Conservation (phyloP, 2,113 vertebrate genomes). For the Hemicordylus capensis region DNA sequence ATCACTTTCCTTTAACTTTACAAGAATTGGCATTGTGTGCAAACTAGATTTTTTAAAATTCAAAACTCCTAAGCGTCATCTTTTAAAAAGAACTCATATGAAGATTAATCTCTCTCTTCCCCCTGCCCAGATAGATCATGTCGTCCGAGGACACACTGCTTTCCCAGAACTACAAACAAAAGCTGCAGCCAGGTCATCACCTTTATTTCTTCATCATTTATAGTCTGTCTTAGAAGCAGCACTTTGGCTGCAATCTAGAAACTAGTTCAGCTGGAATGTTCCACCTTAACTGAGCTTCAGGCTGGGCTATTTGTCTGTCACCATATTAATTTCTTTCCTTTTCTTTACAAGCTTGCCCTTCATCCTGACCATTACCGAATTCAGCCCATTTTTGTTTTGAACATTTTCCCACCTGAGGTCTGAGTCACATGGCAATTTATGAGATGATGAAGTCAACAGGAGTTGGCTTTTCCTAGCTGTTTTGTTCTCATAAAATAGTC, state of each 20-base stretch:
- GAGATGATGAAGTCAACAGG: neutral
- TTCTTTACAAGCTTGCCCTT: neutral
- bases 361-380: neutral
- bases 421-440: conserved; percentile 23
- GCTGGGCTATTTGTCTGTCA: neutral
- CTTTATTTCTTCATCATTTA: conserved; percentile 15
- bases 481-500: neutral
- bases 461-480: neutral
- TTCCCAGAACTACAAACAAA: conserved; percentile 84
- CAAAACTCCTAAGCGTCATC: no score
- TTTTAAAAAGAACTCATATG: conserved; percentile 7
- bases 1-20: neutral
- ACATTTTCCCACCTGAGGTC: conserved; percentile 22
- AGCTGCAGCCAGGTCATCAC: conserved; percentile 81
- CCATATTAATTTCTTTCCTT: neutral
- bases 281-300: neutral
- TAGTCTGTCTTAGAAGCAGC: neutral
- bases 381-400: conserved; percentile 12
- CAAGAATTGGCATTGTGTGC: neutral
- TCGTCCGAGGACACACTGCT: conserved; percentile 86
- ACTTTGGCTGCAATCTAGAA: neutral
- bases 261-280: conserved; percentile 5
- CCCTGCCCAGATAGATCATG: conserved; percentile 85
- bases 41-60: neutral
- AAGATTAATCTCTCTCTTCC: conserved; percentile 36